A percentile compares a stretch with the other conserved stretches of the same genome.
Conservation (phyloP, 2,113 vertebrate species). For the Hyaena hyaena region DNA sequence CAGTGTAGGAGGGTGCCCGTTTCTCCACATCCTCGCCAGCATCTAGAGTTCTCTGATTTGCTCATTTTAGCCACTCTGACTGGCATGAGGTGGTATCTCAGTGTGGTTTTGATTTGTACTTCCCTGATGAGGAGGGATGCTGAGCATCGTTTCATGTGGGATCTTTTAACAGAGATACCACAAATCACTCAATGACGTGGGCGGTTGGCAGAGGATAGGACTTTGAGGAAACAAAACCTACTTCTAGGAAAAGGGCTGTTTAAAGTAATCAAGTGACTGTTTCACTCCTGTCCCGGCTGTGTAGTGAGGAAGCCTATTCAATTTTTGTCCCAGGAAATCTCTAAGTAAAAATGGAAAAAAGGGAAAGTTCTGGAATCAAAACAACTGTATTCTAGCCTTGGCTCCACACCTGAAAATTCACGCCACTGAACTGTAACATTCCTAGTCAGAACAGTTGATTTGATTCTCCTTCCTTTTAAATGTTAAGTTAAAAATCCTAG, state of each 20-base stretch:
- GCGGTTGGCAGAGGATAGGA: not conserved
- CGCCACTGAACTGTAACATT: not conserved
- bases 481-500: not conserved
- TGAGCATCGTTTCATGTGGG: no score
- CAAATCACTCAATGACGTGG: not conserved
- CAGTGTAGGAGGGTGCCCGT: no score
- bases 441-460: not conserved
- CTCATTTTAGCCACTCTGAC: no score
- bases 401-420: not conserved
- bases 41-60: no score
- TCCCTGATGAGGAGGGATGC: no score
- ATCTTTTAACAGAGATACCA: not conserved
- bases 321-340: not conserved
- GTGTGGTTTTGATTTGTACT: no score
- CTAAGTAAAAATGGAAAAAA: conserved; percentile 10
- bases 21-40: no score
- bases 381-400: not conserved
- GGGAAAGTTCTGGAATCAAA: not conserved
- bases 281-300: not conserved
- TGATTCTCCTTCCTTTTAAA: not conserved
- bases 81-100: no score
- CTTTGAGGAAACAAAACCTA: not conserved
- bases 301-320: not conserved
- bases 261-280: not conserved
- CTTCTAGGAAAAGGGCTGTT: not conserved